Percentiles rank a stretch among this genome's conserved stretches.
Evolutionary conservation across 2,888 invertebrate species (phyloP).

Genomic region (Nezara viridula): DNA sequence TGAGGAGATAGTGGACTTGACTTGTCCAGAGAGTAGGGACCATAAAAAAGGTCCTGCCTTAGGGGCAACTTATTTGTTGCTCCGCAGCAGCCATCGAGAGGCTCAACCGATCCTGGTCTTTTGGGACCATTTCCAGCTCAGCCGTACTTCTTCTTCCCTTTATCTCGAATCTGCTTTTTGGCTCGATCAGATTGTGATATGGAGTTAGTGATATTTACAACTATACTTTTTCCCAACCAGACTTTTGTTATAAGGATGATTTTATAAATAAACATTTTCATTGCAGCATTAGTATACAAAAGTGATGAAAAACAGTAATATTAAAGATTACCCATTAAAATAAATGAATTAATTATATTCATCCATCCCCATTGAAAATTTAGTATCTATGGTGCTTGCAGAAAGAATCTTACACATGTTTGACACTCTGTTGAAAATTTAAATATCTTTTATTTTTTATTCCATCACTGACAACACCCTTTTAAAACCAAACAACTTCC

Average conservation of each 20-base stretch:
- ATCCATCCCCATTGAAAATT: too few relatives aligned
- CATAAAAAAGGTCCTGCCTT: background rate
- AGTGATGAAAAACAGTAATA: too few relatives aligned
- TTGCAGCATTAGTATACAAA: too few relatives aligned
- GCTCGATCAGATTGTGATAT: background rate
- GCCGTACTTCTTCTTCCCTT: background rate
- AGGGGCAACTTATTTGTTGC: background rate
- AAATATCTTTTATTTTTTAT: too few relatives aligned
- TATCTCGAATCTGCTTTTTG: background rate
- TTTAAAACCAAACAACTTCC: too few relatives aligned
- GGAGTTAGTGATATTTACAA: background rate
- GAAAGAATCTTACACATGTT: too few relatives aligned
- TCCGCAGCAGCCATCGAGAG: background rate
- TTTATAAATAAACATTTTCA: too few relatives aligned
- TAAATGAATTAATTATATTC: too few relatives aligned
- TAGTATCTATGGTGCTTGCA: too few relatives aligned
- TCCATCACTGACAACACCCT: too few relatives aligned
- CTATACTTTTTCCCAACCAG: background rate
- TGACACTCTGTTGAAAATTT: too few relatives aligned
- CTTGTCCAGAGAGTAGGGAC: constrained; percentile 12
- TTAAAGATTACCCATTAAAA: too few relatives aligned
- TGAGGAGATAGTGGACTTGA: constrained; percentile 8
- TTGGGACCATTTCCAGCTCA: background rate
- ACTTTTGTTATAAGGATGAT: background rate
- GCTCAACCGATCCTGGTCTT: background rate